Percentiles rank a stretch among this genome's conserved stretches.
phyloP scores from a whole-genome alignment of 2,113 vertebrate genomes.

The Paramisgurnus dabryanus region DNA sequence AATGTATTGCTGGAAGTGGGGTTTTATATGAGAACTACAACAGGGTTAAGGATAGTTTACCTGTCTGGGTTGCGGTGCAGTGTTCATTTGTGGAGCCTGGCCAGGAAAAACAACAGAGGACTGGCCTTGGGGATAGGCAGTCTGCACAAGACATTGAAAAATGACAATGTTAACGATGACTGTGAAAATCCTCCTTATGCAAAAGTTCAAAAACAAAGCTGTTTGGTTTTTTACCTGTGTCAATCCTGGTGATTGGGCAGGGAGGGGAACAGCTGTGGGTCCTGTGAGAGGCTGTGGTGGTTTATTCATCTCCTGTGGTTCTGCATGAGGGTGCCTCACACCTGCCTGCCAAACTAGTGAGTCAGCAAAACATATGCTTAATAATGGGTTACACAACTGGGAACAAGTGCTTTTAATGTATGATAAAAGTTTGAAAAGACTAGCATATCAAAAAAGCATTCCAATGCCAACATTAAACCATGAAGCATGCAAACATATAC shows the following conservation, averaged over 20 bases:
- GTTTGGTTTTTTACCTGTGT: slow-evolving; percentile 81
- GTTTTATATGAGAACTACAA: not conserved
- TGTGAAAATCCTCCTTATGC: not conserved
- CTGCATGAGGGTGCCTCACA: slow-evolving; percentile 90
- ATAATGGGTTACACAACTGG: not conserved
- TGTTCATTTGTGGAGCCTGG: slow-evolving; percentile 95
- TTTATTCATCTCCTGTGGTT: slow-evolving; percentile 99
- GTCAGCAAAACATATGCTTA: not conserved
- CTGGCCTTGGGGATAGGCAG: slow-evolving; percentile 89
- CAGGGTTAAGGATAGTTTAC: slow-evolving; percentile 70
- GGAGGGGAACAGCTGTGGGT: slow-evolving; percentile 90
- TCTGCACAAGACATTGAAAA: slow-evolving; percentile 64
- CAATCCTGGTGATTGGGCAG: slow-evolving; percentile 93
- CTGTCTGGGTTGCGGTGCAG: slow-evolving; percentile 93
- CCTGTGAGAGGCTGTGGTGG: slow-evolving; percentile 98
- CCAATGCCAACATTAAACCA: too few species aligned
- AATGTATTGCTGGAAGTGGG: not conserved
- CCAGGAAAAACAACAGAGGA: slow-evolving; percentile 92
- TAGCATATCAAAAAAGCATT: not conserved
- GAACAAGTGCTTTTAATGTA: not conserved
- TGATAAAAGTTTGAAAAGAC: not conserved
- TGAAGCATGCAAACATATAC: too few species aligned
- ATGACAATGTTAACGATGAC: not conserved
- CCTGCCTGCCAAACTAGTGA: slow-evolving; percentile 67
- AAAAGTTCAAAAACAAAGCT: not conserved